Conservation (phyloP, 2,113 vertebrate genomes). For the Spea multiplicata region DNA sequence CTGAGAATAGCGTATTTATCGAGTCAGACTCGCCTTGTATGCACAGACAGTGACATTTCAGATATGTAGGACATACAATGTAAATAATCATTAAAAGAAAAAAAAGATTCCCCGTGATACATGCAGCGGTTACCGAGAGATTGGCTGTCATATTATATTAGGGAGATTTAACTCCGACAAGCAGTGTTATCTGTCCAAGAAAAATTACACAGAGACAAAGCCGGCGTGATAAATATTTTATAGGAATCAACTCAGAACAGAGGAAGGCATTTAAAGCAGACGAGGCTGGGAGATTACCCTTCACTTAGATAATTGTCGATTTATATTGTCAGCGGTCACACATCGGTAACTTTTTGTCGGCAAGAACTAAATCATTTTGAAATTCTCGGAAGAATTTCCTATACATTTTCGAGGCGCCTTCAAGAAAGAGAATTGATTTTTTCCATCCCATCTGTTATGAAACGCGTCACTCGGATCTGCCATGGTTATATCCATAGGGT, state of each 20-base stretch:
- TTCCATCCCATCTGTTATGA: slow-evolving; percentile 32
- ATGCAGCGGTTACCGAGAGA: not conserved
- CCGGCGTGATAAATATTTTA: slow-evolving; percentile 5
- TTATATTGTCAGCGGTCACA: slow-evolving; percentile 10
- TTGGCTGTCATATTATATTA: slow-evolving; percentile 18
- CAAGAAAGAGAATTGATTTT: slow-evolving; percentile 12
- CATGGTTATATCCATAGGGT: not conserved
- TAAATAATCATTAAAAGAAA: not conserved
- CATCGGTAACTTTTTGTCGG: slow-evolving; percentile 19
- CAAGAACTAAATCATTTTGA: slow-evolving; percentile 24
- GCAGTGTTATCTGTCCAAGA: not conserved
- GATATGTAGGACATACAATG: no score
- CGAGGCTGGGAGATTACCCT: slow-evolving; percentile 7
- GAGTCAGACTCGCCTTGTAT: no score
- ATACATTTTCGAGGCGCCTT: slow-evolving; percentile 30
- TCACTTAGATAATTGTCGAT: not conserved
- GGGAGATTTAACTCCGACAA: not conserved
- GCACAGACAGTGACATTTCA: no score
- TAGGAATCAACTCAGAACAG: not conserved
- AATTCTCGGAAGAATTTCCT: slow-evolving; percentile 28
- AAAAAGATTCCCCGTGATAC: not conserved
- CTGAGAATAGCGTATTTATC: no score
- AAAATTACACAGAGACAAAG: not conserved
- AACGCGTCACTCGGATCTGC: slow-evolving; percentile 26
- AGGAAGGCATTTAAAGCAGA: not conserved